Conservation (phyloP, 2,888 invertebrate genomes). For the Abrostola triplasia region DNA sequence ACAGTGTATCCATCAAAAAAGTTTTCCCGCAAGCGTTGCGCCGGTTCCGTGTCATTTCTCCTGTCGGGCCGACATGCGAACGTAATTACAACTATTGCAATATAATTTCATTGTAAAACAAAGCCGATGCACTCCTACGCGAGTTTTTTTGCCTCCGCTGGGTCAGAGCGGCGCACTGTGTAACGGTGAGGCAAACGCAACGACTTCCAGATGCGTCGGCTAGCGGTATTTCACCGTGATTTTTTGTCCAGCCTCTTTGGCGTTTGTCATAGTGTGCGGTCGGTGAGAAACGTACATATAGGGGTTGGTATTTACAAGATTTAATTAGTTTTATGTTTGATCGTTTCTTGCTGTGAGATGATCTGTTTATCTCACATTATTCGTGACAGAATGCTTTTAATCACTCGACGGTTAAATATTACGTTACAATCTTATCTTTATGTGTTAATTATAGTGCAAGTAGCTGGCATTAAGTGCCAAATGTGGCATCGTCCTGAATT, state of each 20-base stretch:
- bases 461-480: constrained; percentile 46
- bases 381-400: neutral
- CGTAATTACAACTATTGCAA: constrained; percentile 71
- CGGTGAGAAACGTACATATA: constrained; percentile 64
- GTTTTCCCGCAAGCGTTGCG: constrained; percentile 47
- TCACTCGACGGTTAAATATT: constrained; percentile 8
- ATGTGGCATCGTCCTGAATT: constrained; percentile 48
- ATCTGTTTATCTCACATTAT: neutral
- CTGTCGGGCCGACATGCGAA: constrained; percentile 66
- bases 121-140: constrained; percentile 74
- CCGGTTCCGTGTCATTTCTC: constrained; percentile 70
- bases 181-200: constrained; percentile 83
- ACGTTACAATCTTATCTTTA: constrained; percentile 16
- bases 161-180: constrained; percentile 67
- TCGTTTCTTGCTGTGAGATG: neutral
- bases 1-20: constrained; percentile 49
- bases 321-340: constrained; percentile 7
- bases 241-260: constrained; percentile 73
- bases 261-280: constrained; percentile 63
- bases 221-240: constrained; percentile 82
- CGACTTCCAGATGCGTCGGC: constrained; percentile 83
- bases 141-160: constrained; percentile 68
- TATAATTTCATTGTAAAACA: constrained; percentile 72
- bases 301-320: constrained; percentile 26
- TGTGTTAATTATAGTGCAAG: constrained; percentile 26